Evolutionary conservation across 2,888 invertebrate species (phyloP).

Genomic region (Lasioglossum villosulum): DNA sequence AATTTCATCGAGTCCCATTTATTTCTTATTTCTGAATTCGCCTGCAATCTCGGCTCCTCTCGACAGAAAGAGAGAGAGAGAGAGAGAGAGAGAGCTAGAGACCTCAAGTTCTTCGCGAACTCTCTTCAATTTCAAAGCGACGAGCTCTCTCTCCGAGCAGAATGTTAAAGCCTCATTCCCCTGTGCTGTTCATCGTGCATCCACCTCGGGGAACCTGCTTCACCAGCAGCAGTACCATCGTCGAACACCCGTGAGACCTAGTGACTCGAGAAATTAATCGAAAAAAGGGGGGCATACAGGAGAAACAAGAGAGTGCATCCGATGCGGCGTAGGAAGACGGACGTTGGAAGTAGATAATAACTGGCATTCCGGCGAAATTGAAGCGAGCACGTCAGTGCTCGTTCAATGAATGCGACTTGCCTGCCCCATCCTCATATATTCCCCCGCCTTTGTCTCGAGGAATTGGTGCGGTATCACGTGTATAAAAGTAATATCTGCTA

Average conservation of each 20-base stretch:
- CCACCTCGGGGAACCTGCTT: background rate
- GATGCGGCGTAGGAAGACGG: too few relatives aligned
- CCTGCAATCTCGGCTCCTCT: background rate
- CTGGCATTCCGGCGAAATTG: constrained; percentile 60
- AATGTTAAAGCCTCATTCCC: background rate
- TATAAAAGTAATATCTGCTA: constrained; percentile 73
- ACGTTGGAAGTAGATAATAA: constrained; percentile 58
- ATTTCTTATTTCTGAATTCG: background rate
- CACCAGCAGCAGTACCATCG: constrained; percentile 1
- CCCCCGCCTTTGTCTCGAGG: constrained; percentile 65
- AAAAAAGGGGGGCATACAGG: constrained; percentile 8
- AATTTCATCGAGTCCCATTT: constrained; percentile 9
- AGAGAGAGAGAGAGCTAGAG: background rate
- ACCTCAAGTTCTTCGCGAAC: background rate
- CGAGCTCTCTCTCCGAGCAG: background rate
- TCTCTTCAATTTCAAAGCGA: background rate
- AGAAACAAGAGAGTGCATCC: background rate
- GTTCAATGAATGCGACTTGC: constrained; percentile 37
- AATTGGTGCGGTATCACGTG: constrained; percentile 70
- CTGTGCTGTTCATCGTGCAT: constrained; percentile 27
- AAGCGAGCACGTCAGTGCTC: constrained; percentile 44
- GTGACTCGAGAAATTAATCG: constrained; percentile 51
- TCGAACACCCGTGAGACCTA: constrained; percentile 27
- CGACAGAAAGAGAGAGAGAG: background rate
- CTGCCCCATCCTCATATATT: constrained; percentile 45